phyloP scores from a whole-genome alignment of 2,888 invertebrate genomes.

The Ypsolopha scabrella region DNA sequence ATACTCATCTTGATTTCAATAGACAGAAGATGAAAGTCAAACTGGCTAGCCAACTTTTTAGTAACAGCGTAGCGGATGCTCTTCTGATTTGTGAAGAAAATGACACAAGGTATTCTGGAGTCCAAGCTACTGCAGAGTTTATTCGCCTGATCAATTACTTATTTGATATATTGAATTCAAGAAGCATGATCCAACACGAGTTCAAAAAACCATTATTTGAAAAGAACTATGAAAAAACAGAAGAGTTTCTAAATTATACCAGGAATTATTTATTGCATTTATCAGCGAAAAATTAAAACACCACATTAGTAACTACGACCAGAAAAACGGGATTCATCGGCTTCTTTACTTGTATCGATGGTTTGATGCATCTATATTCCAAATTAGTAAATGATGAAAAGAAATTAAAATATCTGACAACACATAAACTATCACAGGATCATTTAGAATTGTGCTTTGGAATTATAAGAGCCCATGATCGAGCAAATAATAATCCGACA shows the following conservation, averaged over 20 bases:
- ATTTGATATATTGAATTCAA: not conserved
- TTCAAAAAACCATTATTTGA: not conserved
- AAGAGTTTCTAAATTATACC: not conserved
- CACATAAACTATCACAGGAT: not conserved
- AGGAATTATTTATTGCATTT: not conserved
- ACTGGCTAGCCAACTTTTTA: not conserved
- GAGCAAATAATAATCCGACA: not conserved
- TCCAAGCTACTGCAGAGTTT: not conserved
- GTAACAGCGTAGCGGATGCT: not conserved
- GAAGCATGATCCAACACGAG: not conserved
- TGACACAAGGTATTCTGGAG: not conserved
- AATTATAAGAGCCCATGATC: not conserved
- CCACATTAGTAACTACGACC: not conserved
- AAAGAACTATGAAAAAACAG: not conserved
- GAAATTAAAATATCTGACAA: not conserved
- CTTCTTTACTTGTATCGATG: not conserved
- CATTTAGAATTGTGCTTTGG: not conserved
- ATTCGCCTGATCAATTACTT: not conserved
- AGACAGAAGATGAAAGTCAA: not conserved
- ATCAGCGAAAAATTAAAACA: not conserved
- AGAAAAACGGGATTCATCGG: not conserved
- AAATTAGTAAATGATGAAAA: not conserved
- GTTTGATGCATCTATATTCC: too few relatives aligned
- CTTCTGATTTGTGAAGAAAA: not conserved
- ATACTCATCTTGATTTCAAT: too few relatives aligned